Evolutionary conservation across 1,140 invertebrate species (phyloP).

Genomic region (Coelopa frigida): DNA sequence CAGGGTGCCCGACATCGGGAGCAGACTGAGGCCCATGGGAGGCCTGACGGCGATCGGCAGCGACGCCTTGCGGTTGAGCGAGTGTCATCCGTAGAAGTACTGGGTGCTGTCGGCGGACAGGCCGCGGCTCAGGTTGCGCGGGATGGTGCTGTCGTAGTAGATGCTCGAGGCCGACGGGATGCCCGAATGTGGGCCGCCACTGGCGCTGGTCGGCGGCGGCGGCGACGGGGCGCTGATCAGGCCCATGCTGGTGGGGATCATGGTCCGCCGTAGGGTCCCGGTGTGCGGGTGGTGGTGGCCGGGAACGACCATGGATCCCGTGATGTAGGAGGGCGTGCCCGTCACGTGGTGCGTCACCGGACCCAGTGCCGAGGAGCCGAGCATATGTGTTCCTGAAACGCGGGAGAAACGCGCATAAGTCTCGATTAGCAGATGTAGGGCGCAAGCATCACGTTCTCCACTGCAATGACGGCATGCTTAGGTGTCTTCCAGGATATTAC

Average conservation of each 20-base stretch:
- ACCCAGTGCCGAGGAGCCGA: constrained; percentile 19
- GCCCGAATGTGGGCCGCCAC: constrained; percentile 12
- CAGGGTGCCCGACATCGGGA: constrained; percentile 26
- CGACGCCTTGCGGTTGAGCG: constrained; percentile 29
- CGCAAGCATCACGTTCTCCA: no score
- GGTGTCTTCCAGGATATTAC: constrained; percentile 8
- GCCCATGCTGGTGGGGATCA: constrained; percentile 32
- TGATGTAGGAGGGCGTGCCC: constrained; percentile 21
- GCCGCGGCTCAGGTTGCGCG: constrained; percentile 22
- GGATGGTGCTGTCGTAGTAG: constrained; percentile 30
- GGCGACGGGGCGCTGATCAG: constrained; percentile 23
- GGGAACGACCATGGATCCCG: constrained; percentile 25
- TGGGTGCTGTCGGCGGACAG: constrained; percentile 27
- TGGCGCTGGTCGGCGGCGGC: constrained; percentile 13
- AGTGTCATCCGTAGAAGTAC: constrained; percentile 34
- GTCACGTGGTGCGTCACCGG: constrained; percentile 15
- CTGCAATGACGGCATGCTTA: no score
- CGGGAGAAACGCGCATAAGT: background rate
- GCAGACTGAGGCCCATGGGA: constrained; percentile 22
- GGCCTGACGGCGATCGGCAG: constrained; percentile 27
- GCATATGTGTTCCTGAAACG: constrained; percentile 23
- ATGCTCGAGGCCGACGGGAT: constrained; percentile 16
- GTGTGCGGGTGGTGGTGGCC: constrained; percentile 26
- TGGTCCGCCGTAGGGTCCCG: constrained; percentile 21
- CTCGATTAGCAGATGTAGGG: background rate